Conservation (phyloP, 2,113 vertebrate genomes). For the Thryonomys swinderianus region DNA sequence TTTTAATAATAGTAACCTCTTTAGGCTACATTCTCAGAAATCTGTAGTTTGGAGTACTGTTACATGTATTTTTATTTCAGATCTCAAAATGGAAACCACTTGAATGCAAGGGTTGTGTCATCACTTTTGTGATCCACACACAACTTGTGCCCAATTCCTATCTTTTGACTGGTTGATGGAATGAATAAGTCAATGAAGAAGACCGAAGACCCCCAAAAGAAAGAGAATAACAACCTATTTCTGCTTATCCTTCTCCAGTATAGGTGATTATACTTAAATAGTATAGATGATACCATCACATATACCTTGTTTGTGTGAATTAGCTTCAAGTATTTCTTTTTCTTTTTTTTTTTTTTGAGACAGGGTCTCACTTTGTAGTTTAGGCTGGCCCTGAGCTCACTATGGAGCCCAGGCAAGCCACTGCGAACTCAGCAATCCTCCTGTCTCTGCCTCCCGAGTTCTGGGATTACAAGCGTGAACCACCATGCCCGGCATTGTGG, state of each 20-base stretch:
- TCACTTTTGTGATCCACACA: not conserved
- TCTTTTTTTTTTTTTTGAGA: too few relatives aligned
- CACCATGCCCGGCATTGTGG: too few relatives aligned
- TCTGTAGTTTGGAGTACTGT: not conserved
- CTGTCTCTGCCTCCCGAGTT: too few relatives aligned
- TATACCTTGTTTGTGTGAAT: conserved; percentile 14
- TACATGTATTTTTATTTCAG: not conserved
- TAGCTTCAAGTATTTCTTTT: conserved; percentile 5
- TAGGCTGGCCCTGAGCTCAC: too few relatives aligned
- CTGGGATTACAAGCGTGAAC: too few relatives aligned
- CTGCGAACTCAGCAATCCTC: too few relatives aligned
- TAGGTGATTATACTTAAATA: not conserved
- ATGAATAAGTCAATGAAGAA: conserved; percentile 4
- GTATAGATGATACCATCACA: not conserved
- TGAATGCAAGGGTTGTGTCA: not conserved
- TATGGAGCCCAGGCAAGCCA: too few relatives aligned
- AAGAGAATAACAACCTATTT: not conserved
- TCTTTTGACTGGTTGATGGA: not conserved
- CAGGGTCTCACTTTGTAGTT: too few relatives aligned
- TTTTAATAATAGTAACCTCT: conserved; percentile 12
- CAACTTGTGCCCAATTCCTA: not conserved
- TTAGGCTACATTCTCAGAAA: not conserved
- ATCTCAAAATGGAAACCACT: not conserved
- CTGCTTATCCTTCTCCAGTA: not conserved
- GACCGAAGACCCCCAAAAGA: not conserved